Conservation (phyloP, 2,888 invertebrate species). For the Acrobeloides nanus region DNA sequence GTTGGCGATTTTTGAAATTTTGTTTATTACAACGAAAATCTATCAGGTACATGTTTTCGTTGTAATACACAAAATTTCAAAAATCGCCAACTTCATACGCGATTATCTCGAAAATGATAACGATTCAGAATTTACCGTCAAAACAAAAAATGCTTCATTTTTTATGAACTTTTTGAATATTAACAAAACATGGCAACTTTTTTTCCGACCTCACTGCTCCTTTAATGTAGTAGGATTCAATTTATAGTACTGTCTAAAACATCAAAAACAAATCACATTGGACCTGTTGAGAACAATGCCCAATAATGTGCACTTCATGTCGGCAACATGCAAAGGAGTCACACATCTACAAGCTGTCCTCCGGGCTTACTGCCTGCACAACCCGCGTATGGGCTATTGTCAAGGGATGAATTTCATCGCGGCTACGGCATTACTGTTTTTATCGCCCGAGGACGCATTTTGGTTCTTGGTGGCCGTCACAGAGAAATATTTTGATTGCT, state of each 20-base stretch:
- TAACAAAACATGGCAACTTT: too few relatives aligned
- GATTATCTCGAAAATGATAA: too few relatives aligned
- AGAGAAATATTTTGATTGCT: constrained; percentile 58
- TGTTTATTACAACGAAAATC: too few relatives aligned
- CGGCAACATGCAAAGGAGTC: constrained; percentile 58
- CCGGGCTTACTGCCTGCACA: constrained; percentile 60
- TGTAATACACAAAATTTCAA: too few relatives aligned
- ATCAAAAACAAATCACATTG: constrained; percentile 59
- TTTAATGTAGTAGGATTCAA: too few relatives aligned
- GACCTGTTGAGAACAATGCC: constrained; percentile 61
- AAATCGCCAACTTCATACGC: too few relatives aligned
- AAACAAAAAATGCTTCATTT: too few relatives aligned
- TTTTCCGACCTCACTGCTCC: too few relatives aligned
- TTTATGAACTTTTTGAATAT: too few relatives aligned
- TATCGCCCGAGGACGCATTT: constrained; percentile 60
- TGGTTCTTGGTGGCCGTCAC: constrained; percentile 61
- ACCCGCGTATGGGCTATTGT: constrained; percentile 59
- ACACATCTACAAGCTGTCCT: constrained; percentile 58
- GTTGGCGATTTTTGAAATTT: too few relatives aligned
- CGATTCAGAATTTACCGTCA: too few relatives aligned
- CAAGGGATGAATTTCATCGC: constrained; percentile 62
- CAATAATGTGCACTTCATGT: constrained; percentile 58
- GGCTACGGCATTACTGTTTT: constrained; percentile 58
- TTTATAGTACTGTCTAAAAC: constrained; percentile 55
- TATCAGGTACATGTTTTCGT: too few relatives aligned